Percentiles rank a stretch among this genome's conserved stretches.
Evolutionary conservation across 2,888 invertebrate species (phyloP).

Genomic region (Miltochrista miniata): DNA sequence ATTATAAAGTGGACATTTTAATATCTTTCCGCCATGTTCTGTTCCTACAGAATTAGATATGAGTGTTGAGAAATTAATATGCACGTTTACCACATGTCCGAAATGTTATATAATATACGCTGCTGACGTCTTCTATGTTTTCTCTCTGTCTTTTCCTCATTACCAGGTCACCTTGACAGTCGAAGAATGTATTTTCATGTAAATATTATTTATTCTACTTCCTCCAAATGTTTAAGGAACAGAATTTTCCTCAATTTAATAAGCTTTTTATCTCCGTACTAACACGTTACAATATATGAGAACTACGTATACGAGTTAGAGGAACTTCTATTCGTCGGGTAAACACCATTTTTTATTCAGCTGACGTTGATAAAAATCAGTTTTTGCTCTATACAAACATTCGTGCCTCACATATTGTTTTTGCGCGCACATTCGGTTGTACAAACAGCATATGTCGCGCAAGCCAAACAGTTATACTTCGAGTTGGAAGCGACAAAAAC

Average conservation of each 20-base stretch:
- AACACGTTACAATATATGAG: constrained; percentile 27
- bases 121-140: too few relatives aligned
- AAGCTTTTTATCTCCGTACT: constrained; percentile 29
- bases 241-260: constrained; percentile 17
- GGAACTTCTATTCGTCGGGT: constrained; percentile 24
- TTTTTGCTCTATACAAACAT: constrained; percentile 53
- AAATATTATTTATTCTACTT: constrained; percentile 3
- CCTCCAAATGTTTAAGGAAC: constrained; percentile 25
- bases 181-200: neutral
- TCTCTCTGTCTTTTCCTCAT: too few relatives aligned
- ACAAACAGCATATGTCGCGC: constrained; percentile 55
- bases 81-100: too few relatives aligned
- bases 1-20: too few relatives aligned
- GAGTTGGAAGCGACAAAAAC: constrained; percentile 54
- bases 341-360: constrained; percentile 42
- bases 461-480: constrained; percentile 66
- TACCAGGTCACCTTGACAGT: neutral
- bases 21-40: too few relatives aligned
- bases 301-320: constrained; percentile 17
- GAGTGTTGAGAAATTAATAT: too few relatives aligned
- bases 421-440: too few relatives aligned
- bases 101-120: too few relatives aligned
- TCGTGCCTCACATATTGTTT: constrained; percentile 55
- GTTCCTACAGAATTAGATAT: too few relatives aligned
- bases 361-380: constrained; percentile 62